These are phyloP conservation scores for Raja brachyura DNA, from an alignment of 2,113 vertebrate species.

Conservation along the genomic window DNA sequence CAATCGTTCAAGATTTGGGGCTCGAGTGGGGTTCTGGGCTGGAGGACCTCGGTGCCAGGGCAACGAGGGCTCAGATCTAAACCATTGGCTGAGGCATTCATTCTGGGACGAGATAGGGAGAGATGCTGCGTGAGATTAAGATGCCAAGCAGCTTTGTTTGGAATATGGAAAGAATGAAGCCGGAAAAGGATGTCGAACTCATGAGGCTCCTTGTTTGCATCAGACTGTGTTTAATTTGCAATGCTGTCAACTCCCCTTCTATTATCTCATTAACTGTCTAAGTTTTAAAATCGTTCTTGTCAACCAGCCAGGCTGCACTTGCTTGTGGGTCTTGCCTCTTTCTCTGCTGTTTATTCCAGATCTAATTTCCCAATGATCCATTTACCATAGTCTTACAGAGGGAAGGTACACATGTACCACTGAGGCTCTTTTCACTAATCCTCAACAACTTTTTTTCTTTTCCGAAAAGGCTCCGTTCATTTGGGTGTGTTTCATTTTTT, in stretches of 20 bases:
- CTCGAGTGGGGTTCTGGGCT: neutral
- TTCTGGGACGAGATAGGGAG: neutral
- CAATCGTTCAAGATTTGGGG: neutral
- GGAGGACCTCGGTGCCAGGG: neutral
- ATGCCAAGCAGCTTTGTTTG: neutral
- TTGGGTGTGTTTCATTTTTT: neutral
- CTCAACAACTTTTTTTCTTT: neutral
- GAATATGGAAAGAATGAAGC: neutral
- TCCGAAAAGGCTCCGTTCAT: neutral
- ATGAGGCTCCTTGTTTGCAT: neutral
- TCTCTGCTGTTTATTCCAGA: neutral
- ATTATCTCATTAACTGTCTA: constrained; percentile 12
- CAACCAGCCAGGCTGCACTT: neutral
- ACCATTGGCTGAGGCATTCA: neutral
- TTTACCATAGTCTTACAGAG: neutral
- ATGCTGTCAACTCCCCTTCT: neutral
- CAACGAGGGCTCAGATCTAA: neutral
- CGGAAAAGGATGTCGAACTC: neutral
- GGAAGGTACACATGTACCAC: neutral
- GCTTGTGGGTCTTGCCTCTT: neutral
- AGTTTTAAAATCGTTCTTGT: neutral
- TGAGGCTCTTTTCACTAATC: neutral
- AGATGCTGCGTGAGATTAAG: neutral
- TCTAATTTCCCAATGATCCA: neutral
- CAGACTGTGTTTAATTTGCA: neutral